Percentiles rank a stretch among this genome's conserved stretches.
Conservation (phyloP, 1,140 invertebrate genomes). For the Dendrolimus kikuchii region DNA sequence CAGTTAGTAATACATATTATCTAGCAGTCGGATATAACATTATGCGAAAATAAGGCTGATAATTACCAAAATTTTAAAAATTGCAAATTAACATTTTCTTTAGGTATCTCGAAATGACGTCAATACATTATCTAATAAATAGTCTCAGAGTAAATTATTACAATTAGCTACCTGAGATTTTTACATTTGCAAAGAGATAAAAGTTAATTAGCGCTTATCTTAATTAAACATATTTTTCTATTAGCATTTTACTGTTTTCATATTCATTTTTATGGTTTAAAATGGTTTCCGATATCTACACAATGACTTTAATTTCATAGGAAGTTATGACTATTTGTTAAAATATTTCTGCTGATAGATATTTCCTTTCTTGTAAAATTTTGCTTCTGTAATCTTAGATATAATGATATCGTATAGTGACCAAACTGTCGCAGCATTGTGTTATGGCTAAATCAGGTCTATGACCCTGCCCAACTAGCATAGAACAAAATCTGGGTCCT, state of each 20-base stretch:
- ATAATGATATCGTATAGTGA: no score
- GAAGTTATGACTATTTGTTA: no score
- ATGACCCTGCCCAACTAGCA: no score
- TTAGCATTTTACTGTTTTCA: constrained; percentile 8
- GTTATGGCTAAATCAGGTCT: no score
- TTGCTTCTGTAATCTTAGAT: no score
- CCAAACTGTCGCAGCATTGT: no score
- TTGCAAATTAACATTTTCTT: constrained; percentile 1
- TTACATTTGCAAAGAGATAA: constrained; percentile 19
- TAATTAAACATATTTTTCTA: constrained; percentile 11
- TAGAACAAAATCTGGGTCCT: no score
- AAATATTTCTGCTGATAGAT: no score
- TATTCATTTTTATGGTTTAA: neutral
- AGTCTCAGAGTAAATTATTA: constrained; percentile 17
- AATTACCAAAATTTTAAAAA: neutral
- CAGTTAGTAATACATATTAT: neutral
- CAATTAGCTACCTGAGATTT: constrained; percentile 16
- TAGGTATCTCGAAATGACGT: constrained; percentile 13
- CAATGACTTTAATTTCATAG: constrained; percentile 5
- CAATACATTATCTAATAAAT: constrained; percentile 15
- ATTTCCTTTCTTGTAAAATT: no score
- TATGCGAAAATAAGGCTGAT: neutral
- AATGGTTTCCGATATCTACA: neutral
- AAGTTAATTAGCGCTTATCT: constrained; percentile 15
- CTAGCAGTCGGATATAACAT: neutral